These are phyloP conservation scores for Pseudochromis fuscus DNA, from an alignment of 2,797 vertebrate genomes.

Conservation along the genomic window DNA sequence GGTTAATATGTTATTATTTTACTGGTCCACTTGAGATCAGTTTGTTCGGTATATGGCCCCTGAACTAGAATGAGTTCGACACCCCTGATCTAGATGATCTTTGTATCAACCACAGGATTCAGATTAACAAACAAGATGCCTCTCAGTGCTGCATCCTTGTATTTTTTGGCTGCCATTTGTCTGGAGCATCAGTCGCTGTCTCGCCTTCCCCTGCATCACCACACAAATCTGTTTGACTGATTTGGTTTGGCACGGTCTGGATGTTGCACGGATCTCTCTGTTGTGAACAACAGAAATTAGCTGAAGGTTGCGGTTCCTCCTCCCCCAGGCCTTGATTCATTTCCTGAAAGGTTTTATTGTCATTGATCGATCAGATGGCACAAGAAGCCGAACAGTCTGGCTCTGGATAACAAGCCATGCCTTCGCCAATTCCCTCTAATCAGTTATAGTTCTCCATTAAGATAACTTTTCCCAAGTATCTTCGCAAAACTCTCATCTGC, in stretches of 20 bases:
- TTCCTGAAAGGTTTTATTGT: conserved; percentile 48
- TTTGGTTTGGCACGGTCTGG: conserved; percentile 19
- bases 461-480: conserved; percentile 26
- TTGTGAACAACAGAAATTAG: conserved; percentile 40
- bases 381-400: conserved; percentile 7
- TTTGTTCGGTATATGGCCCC: no score
- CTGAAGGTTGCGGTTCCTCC: conserved; percentile 33
- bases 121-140: no score
- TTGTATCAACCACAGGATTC: no score
- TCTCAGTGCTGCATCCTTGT: no score
- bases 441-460: conserved; percentile 55
- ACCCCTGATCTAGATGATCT: no score
- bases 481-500: conserved; percentile 43
- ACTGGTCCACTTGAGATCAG: no score
- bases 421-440: conserved; percentile 31
- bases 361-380: conserved; percentile 55
- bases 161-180: background rate
- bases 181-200: background rate
- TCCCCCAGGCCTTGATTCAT: conserved; percentile 41
- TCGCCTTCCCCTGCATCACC: background rate
- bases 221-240: conserved; percentile 26
- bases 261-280: conserved; percentile 27
- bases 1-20: no score
- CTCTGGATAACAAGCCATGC: conserved; percentile 1
- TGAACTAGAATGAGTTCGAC: no score